Evolutionary conservation across 2,888 invertebrate genomes (phyloP).

Genomic region (Subacronicta megacephala): DNA sequence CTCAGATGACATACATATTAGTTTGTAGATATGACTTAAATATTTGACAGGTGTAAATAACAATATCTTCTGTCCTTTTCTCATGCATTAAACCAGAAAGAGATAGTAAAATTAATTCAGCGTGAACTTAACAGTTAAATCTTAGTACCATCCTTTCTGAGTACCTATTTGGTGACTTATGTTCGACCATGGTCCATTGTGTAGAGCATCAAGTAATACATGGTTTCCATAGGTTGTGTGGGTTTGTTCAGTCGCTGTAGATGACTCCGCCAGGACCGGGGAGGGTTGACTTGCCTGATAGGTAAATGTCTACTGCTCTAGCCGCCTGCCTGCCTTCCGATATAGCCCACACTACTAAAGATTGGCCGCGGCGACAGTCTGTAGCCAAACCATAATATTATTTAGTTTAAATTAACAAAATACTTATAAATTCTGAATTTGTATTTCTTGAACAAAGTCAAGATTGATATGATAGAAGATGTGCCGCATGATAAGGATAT

Average conservation of each 20-base stretch:
- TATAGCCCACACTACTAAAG: conserved; percentile 99
- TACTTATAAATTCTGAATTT: too few relatives aligned
- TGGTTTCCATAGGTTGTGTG: conserved; percentile 3
- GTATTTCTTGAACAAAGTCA: too few relatives aligned
- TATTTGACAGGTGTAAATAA: not conserved
- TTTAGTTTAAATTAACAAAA: too few relatives aligned
- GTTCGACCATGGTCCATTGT: conserved; percentile 18
- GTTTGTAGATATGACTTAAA: not conserved
- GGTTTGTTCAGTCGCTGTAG: conserved; percentile 68
- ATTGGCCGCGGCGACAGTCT: conserved; percentile 99
- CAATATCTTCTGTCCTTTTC: not conserved
- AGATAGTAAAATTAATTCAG: not conserved
- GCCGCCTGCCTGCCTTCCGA: conserved; percentile 99
- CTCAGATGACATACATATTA: too few relatives aligned
- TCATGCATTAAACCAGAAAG: not conserved
- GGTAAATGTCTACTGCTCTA: conserved; percentile 96
- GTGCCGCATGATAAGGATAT: too few relatives aligned
- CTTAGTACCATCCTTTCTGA: not conserved
- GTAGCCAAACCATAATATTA: not conserved
- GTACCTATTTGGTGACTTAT: not conserved
- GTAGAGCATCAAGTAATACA: conserved; percentile 36
- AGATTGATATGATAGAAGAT: too few relatives aligned
- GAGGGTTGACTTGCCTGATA: conserved; percentile 94
- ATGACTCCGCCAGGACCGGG: conserved; percentile 98
- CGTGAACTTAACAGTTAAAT: not conserved